Evolutionary conservation across 2,113 vertebrate genomes (phyloP).

Genomic region (Capreolus pygargus): DNA sequence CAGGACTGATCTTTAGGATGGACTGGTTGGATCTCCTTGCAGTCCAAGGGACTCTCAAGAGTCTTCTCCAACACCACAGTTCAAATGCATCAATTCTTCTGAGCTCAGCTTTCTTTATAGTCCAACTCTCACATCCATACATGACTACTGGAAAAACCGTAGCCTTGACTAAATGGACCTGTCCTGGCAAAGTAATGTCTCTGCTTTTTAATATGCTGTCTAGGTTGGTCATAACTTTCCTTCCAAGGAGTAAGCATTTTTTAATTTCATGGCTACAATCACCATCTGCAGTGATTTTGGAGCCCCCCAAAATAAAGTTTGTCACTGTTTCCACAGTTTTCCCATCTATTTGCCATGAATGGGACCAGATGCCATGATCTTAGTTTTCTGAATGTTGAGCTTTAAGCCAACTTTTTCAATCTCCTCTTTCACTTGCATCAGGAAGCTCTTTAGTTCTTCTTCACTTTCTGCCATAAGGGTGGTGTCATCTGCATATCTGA

Average conservation of each 20-base stretch:
- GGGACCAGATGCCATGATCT: not conserved
- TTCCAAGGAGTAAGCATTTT: no score
- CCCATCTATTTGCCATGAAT: not conserved
- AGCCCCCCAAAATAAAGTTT: not conserved
- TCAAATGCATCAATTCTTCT: not conserved
- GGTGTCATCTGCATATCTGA: not conserved
- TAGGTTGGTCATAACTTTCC: no score
- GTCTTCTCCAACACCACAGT: not conserved
- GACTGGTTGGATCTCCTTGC: not conserved
- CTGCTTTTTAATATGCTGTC: not conserved
- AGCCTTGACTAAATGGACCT: not conserved
- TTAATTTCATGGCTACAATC: no score
- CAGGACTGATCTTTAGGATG: not conserved
- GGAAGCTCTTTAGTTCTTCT: not conserved
- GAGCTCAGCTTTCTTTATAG: accelerated
- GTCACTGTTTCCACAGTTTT: not conserved
- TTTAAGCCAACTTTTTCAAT: not conserved
- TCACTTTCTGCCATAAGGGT: not conserved
- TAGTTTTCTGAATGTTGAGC: not conserved
- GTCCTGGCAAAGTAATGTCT: not conserved
- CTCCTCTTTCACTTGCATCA: not conserved
- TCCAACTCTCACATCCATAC: not conserved
- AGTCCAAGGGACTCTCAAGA: not conserved
- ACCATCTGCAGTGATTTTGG: no score
- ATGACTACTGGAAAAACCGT: not conserved